Percentiles rank a stretch among this genome's conserved stretches.
Evolutionary conservation across 1,140 invertebrate genomes (phyloP).

Genomic region (Ylistrum balloti): DNA sequence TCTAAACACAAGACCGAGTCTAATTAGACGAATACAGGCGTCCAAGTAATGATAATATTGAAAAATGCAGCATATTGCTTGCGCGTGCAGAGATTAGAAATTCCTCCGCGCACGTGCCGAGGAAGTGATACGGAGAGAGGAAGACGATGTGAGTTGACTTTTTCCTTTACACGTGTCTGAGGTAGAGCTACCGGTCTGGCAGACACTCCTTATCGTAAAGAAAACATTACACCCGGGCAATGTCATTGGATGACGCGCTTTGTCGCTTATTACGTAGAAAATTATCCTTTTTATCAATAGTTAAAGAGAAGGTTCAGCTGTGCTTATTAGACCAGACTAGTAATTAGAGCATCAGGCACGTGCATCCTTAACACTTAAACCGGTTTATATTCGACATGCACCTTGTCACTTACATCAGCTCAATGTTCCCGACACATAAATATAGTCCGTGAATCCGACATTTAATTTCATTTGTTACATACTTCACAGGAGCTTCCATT

Average conservation of each 20-base stretch:
- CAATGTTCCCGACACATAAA: background rate
- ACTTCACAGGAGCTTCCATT: background rate
- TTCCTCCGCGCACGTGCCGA: background rate
- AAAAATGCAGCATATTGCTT: slow-evolving; percentile 39
- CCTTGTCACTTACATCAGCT: background rate
- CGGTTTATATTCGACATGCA: slow-evolving; percentile 14
- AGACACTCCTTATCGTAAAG: slow-evolving; percentile 19
- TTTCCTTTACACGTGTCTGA: background rate
- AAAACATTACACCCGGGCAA: background rate
- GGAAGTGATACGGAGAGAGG: slow-evolving; percentile 12
- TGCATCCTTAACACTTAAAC: slow-evolving; percentile 18
- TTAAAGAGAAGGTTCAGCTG: slow-evolving; percentile 12
- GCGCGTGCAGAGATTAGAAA: slow-evolving; percentile 37
- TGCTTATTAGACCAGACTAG: background rate
- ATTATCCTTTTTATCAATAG: slow-evolving; percentile 35
- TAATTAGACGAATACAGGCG: slow-evolving; percentile 7
- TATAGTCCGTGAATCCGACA: background rate
- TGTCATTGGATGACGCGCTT: slow-evolving; percentile 31
- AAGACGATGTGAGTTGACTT: background rate
- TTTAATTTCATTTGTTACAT: background rate
- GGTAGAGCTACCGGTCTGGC: background rate
- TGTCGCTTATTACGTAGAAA: slow-evolving; percentile 2
- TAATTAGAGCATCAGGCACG: slow-evolving; percentile 16
- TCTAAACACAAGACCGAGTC: background rate
- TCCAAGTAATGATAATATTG: slow-evolving; percentile 19